phyloP scores from a whole-genome alignment of 2,888 invertebrate genomes.

The Andricus quercusramuli region DNA sequence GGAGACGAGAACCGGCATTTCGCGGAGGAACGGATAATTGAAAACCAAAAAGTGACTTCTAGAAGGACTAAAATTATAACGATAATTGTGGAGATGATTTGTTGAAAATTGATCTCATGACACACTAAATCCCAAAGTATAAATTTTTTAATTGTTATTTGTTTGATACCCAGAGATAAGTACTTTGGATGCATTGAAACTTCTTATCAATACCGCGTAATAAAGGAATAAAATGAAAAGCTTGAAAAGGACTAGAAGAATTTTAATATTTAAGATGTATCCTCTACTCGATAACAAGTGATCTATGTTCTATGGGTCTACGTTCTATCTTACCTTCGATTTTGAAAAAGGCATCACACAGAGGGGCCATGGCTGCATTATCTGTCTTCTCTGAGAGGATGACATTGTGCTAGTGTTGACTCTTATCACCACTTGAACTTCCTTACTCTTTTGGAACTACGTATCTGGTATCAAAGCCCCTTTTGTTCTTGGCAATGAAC shows the following conservation, averaged over 20 bases:
- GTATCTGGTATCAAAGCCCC: conserved; percentile 40
- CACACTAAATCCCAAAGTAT: background rate
- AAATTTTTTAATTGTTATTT: too few relatives aligned
- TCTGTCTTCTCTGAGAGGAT: conserved; percentile 68
- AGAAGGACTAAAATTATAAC: too few relatives aligned
- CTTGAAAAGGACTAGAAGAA: too few relatives aligned
- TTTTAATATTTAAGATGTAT: too few relatives aligned
- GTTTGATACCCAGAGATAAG: too few relatives aligned
- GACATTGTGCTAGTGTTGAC: conserved; percentile 59
- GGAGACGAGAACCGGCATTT: conserved; percentile 21
- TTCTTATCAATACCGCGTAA: too few relatives aligned
- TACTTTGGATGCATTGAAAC: too few relatives aligned
- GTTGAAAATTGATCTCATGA: background rate
- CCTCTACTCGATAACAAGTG: too few relatives aligned
- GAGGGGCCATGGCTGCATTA: conserved; percentile 77
- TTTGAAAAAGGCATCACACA: conserved; percentile 70
- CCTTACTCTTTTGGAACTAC: conserved; percentile 15
- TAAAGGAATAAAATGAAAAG: too few relatives aligned
- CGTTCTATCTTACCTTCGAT: conserved; percentile 69
- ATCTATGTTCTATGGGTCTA: conserved; percentile 30
- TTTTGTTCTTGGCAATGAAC: background rate
- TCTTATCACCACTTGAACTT: conserved; percentile 20
- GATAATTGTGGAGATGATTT: background rate
- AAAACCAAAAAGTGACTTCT: background rate
- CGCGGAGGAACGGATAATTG: conserved; percentile 3